Percentiles rank a stretch among this genome's conserved stretches.
These are phyloP conservation scores for Nothocercus nigrocapillus DNA, from an alignment of 2,113 vertebrate genomes.

Conservation along the genomic window DNA sequence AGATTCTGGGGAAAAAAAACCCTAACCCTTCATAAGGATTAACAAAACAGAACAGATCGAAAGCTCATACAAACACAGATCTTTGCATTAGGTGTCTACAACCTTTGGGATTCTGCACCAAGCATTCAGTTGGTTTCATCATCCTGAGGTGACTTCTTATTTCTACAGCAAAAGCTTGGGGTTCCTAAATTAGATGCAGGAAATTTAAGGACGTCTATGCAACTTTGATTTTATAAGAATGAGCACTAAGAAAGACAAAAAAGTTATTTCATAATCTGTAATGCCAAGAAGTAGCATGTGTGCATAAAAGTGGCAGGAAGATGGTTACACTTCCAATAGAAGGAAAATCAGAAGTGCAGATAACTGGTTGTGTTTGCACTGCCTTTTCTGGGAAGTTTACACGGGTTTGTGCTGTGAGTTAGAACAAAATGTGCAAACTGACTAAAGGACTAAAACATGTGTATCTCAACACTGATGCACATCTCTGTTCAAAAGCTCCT, in stretches of 20 bases:
- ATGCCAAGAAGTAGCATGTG: not conserved
- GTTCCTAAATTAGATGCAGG: not conserved
- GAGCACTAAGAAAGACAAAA: not conserved
- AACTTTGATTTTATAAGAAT: slow-evolving; percentile 4
- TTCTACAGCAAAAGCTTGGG: not conserved
- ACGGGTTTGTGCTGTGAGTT: not conserved
- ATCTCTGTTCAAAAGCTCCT: not conserved
- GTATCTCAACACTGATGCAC: not conserved
- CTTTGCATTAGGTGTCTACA: not conserved
- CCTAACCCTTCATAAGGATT: not conserved
- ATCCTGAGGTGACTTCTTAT: not conserved
- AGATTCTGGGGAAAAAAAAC: not conserved
- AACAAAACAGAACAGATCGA: not conserved
- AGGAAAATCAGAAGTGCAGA: not conserved
- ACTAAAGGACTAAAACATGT: not conserved
- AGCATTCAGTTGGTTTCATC: slow-evolving; percentile 14
- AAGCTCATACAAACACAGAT: not conserved
- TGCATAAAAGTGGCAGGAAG: not conserved
- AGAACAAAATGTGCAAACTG: not conserved
- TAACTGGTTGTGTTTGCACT: not conserved
- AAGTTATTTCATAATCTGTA: not conserved
- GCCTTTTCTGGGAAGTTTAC: not conserved
- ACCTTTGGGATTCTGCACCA: not conserved
- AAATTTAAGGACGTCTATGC: not conserved
- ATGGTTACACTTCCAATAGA: not conserved